Percentiles rank a stretch among this genome's conserved stretches.
Evolutionary conservation across 1,140 invertebrate genomes (phyloP).

Genomic region (Bathynomus jamesi): DNA sequence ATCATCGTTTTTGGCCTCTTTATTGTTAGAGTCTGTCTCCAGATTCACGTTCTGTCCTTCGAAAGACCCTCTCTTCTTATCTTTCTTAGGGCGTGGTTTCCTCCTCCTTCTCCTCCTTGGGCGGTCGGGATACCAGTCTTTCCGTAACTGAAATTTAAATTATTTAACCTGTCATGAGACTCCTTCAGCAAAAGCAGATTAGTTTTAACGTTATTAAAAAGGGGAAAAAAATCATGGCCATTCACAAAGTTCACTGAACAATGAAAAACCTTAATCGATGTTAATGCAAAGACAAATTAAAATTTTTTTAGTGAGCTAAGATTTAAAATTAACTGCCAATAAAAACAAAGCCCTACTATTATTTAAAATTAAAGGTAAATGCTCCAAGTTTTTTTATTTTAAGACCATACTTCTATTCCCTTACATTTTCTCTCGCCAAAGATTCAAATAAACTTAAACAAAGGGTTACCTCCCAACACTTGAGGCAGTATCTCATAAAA

Average conservation of each 20-base stretch:
- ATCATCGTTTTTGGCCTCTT: neutral
- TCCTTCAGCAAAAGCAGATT: too few species aligned
- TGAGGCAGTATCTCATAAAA: constrained; percentile 14
- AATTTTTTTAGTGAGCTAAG: too few species aligned
- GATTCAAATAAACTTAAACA: neutral
- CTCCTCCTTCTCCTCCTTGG: constrained; percentile 10
- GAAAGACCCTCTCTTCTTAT: neutral
- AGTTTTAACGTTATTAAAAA: too few species aligned
- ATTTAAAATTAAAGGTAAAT: too few species aligned
- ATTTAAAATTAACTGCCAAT: too few species aligned
- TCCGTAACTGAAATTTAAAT: constrained; percentile 18
- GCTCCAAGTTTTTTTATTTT: too few species aligned
- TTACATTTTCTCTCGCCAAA: neutral
- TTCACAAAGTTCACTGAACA: too few species aligned
- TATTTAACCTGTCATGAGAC: too few species aligned
- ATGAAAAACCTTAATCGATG: too few species aligned
- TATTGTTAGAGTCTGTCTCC: neutral
- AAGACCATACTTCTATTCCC: neutral
- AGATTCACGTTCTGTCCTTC: neutral
- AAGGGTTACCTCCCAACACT: constrained; percentile 19
- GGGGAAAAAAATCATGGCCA: too few species aligned
- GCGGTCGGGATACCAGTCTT: constrained; percentile 21
- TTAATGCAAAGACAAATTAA: too few species aligned
- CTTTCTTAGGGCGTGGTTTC: constrained; percentile 20
- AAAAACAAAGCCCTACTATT: too few species aligned